A percentile compares a stretch with the other conserved stretches of the same genome.
phyloP scores from a whole-genome alignment of 2,888 invertebrate species.

The Machimus atricapillus region DNA sequence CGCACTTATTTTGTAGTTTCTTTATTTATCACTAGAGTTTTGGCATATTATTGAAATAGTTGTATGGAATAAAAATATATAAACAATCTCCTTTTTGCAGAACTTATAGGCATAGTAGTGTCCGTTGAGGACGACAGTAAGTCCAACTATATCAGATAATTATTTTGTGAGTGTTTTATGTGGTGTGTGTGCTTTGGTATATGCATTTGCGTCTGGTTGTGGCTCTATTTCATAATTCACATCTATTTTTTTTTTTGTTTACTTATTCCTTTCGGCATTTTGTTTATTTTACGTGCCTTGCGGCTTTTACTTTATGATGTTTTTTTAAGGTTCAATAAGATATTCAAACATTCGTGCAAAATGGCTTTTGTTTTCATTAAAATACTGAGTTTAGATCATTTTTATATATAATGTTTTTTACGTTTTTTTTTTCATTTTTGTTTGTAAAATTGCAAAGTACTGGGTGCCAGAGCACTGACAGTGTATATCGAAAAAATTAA shows the following conservation, averaged over 20 bases:
- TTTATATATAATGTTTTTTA: constrained; percentile 2
- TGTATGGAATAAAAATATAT: constrained; percentile 37
- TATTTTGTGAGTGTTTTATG: neutral
- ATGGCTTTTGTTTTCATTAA: constrained; percentile 7
- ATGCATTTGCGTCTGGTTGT: neutral
- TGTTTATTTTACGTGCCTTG: neutral
- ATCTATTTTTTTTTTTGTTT: neutral
- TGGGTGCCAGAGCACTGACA: neutral
- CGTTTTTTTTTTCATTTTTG: neutral
- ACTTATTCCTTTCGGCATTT: neutral
- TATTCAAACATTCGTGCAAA: constrained; percentile 33
- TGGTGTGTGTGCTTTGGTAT: neutral
- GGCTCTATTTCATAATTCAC: neutral
- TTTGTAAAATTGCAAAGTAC: constrained; percentile 28
- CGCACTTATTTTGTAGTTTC: constrained; percentile 2
- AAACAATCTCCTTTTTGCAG: constrained; percentile 32
- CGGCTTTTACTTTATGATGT: neutral
- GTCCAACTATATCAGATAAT: neutral
- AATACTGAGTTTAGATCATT: constrained; percentile 17
- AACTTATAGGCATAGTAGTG: constrained; percentile 22
- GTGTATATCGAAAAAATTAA: constrained; percentile 15
- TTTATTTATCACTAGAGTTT: constrained; percentile 36
- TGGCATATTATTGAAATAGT: constrained; percentile 37
- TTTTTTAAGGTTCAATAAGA: neutral
- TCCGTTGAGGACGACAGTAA: neutral